Conservation (phyloP, 1,140 invertebrate species). For the Eumeta japonica region DNA sequence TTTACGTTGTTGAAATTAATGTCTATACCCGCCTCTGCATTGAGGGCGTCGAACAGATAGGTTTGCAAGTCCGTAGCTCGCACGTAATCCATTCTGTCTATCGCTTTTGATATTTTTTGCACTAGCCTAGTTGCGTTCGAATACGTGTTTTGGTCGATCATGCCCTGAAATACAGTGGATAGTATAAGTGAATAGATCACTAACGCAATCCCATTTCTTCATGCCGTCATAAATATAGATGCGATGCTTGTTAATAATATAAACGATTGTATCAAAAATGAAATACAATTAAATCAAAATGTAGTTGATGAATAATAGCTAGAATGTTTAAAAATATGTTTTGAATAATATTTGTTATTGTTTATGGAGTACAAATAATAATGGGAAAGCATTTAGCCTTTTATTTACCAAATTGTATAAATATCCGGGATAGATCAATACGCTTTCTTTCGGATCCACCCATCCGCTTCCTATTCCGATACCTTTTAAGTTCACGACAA, state of each 20-base stretch:
- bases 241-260: too few relatives aligned
- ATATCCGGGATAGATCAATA: slow-evolving; percentile 25
- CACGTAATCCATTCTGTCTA: slow-evolving; percentile 24
- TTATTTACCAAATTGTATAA: slow-evolving; percentile 33
- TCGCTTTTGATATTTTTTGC: slow-evolving; percentile 21
- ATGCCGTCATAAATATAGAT: too few relatives aligned
- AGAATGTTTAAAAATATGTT: too few relatives aligned
- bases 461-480: slow-evolving; percentile 75
- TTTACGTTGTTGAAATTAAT: slow-evolving; percentile 42
- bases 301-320: too few relatives aligned
- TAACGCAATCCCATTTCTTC: too few relatives aligned
- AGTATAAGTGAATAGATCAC: too few relatives aligned
- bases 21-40: slow-evolving; percentile 18
- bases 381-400: too few relatives aligned
- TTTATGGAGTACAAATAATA: too few relatives aligned
- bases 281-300: slow-evolving; percentile 1
- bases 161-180: slow-evolving; percentile 35
- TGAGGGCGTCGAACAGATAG: slow-evolving; percentile 19
- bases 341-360: too few relatives aligned
- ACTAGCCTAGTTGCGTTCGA: slow-evolving; percentile 16
- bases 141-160: slow-evolving; percentile 28
- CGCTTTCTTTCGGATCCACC: slow-evolving; percentile 64
- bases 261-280: slow-evolving; percentile 5
- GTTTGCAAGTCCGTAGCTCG: slow-evolving; percentile 17
- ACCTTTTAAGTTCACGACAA: slow-evolving; percentile 70